Evolutionary conservation across 1,140 invertebrate genomes (phyloP).

Genomic region (Listronotus bonariensis): DNA sequence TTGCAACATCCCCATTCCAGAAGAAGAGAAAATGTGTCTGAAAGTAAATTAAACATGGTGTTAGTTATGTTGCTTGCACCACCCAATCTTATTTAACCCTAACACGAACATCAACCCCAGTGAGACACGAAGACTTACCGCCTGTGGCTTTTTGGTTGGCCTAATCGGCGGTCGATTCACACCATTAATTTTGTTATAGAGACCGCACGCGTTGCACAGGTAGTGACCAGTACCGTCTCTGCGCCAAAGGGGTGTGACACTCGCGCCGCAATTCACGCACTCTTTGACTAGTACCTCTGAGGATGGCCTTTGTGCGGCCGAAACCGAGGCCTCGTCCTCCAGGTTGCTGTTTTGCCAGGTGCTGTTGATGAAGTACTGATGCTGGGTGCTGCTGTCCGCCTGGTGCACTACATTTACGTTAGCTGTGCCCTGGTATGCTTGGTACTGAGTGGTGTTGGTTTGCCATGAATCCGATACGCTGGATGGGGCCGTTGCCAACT

Average conservation of each 20-base stretch:
- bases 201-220: slow-evolving; percentile 86
- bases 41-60: too few species aligned
- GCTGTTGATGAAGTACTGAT: slow-evolving; percentile 31
- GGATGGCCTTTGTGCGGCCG: slow-evolving; percentile 30
- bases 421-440: slow-evolving; percentile 33
- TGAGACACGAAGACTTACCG: slow-evolving; percentile 51
- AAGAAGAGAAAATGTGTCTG: too few species aligned
- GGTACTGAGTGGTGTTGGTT: slow-evolving; percentile 22
- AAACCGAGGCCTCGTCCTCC: slow-evolving; percentile 25
- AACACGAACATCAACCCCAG: slow-evolving; percentile 36
- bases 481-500: slow-evolving; percentile 16
- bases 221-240: slow-evolving; percentile 88
- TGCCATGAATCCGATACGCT: slow-evolving; percentile 14
- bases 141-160: slow-evolving; percentile 62
- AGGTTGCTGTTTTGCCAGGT: slow-evolving; percentile 26
- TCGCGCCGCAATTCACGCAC: slow-evolving; percentile 89
- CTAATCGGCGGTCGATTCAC: slow-evolving; percentile 74
- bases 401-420: slow-evolving; percentile 36
- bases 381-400: slow-evolving; percentile 34
- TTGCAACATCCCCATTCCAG: too few species aligned
- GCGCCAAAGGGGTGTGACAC: slow-evolving; percentile 84
- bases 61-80: background rate
- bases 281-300: slow-evolving; percentile 71
- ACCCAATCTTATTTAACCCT: background rate
- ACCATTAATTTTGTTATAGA: slow-evolving; percentile 86